Evolutionary conservation across 2,113 vertebrate genomes (phyloP), one percentile per base, ranked within the genome.

Genomic region (Nettapus auritus): DNA sequence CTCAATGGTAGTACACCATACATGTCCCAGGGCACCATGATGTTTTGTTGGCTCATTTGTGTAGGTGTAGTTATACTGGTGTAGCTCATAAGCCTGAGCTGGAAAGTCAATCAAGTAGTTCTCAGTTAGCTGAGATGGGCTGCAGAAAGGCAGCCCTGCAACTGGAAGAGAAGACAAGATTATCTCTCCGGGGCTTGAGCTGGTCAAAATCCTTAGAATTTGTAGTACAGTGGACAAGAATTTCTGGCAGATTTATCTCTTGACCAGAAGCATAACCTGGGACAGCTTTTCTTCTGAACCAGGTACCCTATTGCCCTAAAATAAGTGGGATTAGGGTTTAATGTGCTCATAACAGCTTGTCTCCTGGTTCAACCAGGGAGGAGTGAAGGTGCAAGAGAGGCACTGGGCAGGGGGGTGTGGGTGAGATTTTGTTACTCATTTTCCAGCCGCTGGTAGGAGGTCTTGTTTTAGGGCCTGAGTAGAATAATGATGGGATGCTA

Each of bases 371-470:
- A 38, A 13, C 2, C 57, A 34, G 29, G 7, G 25, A 33, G n/a
- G 19, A 38, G 34, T 1, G 6, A 13, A 57, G 14, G 2, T 9
- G 22, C 0, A 48, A 48, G 0, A 23, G 20, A 63, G 11, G 34
- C 29, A 8, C 19, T 33, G 63, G 22, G n/a, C 11, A 86, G 25
- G 10, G 0, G 4, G 36, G 5, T 8, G 4, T 0, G 1, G 4
- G 8, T 21, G 44, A 60, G 59, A 31, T 11, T 48, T 23, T 34
- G 3, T 13, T 40, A 5, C 11, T 91, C 1, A 2, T 75, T 94
- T 60, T 52, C 67, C 75, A 69, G 44, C 33, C 34, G 3, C 1
- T 2, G 4, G 36, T 42, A 20, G 44, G 7, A 60, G 18, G 3
- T 12, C 14, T 68, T 62, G 40, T 38, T 71, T 82, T 57, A 38